A percentile compares a stretch with the other conserved stretches of the same genome.
phyloP scores from a whole-genome alignment of 1,140 invertebrate genomes.

The Xylocopa sonorina region DNA sequence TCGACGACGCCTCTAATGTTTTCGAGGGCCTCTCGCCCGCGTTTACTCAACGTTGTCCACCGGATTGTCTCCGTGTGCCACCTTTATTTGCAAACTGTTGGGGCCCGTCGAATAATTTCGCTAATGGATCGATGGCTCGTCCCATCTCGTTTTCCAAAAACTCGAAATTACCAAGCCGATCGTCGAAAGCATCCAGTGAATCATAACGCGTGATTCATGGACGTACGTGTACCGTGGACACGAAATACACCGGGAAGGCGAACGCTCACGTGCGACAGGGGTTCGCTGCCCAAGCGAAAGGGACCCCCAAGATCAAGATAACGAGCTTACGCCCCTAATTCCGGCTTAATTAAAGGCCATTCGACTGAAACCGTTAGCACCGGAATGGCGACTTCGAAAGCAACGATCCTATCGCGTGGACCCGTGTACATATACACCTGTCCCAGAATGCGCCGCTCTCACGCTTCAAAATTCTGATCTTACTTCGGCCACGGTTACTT shows the following conservation, averaged over 20 bases:
- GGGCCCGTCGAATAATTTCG: background rate
- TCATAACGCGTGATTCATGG: slow-evolving; percentile 53
- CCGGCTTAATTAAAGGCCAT: slow-evolving; percentile 75
- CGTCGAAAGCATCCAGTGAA: slow-evolving; percentile 24
- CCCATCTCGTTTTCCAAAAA: background rate
- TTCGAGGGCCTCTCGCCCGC: slow-evolving; percentile 19
- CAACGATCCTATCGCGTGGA: slow-evolving; percentile 42
- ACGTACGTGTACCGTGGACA: slow-evolving; percentile 37
- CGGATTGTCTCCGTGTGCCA: background rate
- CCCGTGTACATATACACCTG: slow-evolving; percentile 13
- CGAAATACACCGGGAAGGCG: slow-evolving; percentile 47
- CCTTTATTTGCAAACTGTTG: background rate
- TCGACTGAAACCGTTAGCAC: slow-evolving; percentile 65
- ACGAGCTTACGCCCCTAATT: slow-evolving; percentile 71
- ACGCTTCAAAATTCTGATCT: background rate
- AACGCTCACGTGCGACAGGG: slow-evolving; percentile 38
- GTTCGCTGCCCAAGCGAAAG: slow-evolving; percentile 54
- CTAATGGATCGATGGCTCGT: background rate
- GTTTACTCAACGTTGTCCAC: background rate
- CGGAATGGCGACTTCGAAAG: slow-evolving; percentile 49
- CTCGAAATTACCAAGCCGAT: slow-evolving; percentile 14
- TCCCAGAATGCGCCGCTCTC: slow-evolving; percentile 1
- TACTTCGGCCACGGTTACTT: background rate
- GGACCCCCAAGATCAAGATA: slow-evolving; percentile 70
- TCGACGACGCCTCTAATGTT: slow-evolving; percentile 34